phyloP scores from a whole-genome alignment of 2,797 vertebrate species.

The Coregonus sp. region DNA sequence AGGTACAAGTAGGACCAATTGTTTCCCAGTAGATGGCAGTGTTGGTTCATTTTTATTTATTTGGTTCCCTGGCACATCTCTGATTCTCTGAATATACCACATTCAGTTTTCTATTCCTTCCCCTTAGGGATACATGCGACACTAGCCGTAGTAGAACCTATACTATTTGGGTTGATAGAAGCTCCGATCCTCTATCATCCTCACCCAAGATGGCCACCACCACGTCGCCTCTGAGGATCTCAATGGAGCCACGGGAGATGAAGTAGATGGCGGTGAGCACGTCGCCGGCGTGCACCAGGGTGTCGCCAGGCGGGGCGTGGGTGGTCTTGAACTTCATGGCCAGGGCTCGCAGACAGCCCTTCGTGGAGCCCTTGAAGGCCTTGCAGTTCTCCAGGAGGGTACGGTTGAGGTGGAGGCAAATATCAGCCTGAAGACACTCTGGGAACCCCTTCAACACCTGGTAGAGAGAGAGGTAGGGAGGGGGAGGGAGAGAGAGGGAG shows the following conservation, averaged over 20 bases:
- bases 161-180: too few relatives aligned
- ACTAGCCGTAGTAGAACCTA: neutral
- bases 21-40: conserved; percentile 54
- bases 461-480: too few relatives aligned
- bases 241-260: conserved; percentile 95
- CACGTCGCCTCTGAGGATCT: conserved; percentile 91
- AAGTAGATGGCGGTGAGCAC: conserved; percentile 95
- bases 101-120: neutral
- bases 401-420: conserved; percentile 94
- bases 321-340: conserved; percentile 99
- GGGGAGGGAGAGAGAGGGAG: too few relatives aligned
- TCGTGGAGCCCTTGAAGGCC: conserved; percentile 91
- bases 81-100: neutral
- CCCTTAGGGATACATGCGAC: neutral
- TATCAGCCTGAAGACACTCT: conserved; percentile 95
- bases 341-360: conserved; percentile 91
- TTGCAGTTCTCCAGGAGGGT: conserved; percentile 92
- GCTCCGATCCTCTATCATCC: neutral
- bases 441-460: conserved; percentile 97
- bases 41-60: neutral
- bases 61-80: neutral
- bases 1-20: neutral
- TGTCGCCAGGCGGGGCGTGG: conserved; percentile 92
- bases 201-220: conserved; percentile 94
- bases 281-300: conserved; percentile 91